A percentile compares a stretch with the other conserved stretches of the same genome.
Evolutionary conservation across 2,113 vertebrate species (phyloP).

Genomic region (Ailuropoda melanoleuca): DNA sequence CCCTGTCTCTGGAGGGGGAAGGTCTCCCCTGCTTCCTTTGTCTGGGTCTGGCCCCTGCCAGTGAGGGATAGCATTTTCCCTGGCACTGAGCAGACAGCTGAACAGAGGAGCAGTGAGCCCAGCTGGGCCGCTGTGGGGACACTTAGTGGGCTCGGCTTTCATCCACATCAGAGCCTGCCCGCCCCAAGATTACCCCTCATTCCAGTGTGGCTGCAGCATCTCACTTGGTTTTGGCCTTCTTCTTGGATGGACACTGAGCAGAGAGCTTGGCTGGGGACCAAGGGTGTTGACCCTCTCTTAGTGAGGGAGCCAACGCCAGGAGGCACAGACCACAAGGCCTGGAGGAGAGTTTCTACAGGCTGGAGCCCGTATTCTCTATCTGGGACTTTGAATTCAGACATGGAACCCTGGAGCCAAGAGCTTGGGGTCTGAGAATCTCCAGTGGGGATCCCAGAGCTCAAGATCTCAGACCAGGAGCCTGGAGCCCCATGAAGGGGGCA

Average conservation of each 20-base stretch:
- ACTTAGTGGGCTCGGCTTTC: slow-evolving; percentile 79
- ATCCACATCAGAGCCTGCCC: slow-evolving; percentile 69
- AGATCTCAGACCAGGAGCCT: background rate
- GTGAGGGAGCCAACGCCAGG: slow-evolving; percentile 68
- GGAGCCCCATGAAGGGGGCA: background rate
- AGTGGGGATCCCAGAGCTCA: background rate
- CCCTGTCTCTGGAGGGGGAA: background rate
- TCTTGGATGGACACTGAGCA: slow-evolving; percentile 79
- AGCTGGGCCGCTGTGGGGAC: slow-evolving; percentile 73
- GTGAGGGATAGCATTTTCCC: slow-evolving; percentile 41
- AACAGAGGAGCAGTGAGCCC: slow-evolving; percentile 43
- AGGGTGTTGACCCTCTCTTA: slow-evolving; percentile 73
- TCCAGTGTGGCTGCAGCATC: slow-evolving; percentile 76
- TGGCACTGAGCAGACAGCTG: slow-evolving; percentile 61
- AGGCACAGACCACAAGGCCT: slow-evolving; percentile 60
- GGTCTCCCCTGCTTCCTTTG: background rate
- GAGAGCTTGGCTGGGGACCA: slow-evolving; percentile 78
- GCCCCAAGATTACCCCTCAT: slow-evolving; percentile 72
- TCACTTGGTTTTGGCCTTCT: slow-evolving; percentile 79
- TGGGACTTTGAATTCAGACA: background rate
- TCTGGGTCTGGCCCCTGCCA: slow-evolving; percentile 5
- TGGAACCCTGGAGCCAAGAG: background rate
- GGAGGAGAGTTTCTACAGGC: slow-evolving; percentile 39
- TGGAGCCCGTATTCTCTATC: background rate
- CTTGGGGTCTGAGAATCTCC: background rate